Evolutionary conservation across 2,888 invertebrate genomes (phyloP).

Genomic region (Ametastegia equiseti): DNA sequence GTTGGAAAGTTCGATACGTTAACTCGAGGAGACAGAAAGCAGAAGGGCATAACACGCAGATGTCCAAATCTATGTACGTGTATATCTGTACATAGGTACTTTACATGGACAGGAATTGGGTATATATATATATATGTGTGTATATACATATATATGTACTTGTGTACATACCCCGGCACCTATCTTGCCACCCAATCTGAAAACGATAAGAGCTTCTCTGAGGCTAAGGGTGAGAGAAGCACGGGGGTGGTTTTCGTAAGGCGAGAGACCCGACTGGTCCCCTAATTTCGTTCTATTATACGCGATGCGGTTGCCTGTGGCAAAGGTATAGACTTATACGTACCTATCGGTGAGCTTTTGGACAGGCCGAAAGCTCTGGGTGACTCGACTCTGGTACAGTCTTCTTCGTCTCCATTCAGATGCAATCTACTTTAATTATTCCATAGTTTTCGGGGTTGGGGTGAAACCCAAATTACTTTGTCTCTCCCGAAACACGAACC

Average conservation of each 20-base stretch:
- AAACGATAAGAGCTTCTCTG: slow-evolving; percentile 31
- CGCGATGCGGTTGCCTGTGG: not conserved
- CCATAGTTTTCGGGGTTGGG: not conserved
- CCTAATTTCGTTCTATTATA: slow-evolving; percentile 34
- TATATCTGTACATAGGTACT: no score
- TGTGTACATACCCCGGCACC: not conserved
- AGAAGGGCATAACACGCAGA: not conserved
- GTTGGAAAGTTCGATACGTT: not conserved
- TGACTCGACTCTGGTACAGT: no score
- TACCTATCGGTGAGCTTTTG: not conserved
- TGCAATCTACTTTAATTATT: slow-evolving; percentile 35
- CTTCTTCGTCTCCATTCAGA: slow-evolving; percentile 21
- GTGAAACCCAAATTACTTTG: not conserved
- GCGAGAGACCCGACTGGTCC: not conserved
- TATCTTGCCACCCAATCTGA: slow-evolving; percentile 30
- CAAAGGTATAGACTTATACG: no score
- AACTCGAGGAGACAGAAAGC: not conserved
- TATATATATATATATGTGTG: not conserved
- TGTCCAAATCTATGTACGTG: not conserved
- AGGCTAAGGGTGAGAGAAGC: slow-evolving; percentile 9
- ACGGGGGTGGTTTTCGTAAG: not conserved
- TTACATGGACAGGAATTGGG: no score
- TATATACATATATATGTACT: not conserved
- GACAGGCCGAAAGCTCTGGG: not conserved
- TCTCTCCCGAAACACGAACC: not conserved